These are phyloP conservation scores for Dromius quadrimaculatus DNA, from an alignment of 2,888 invertebrate species.

Conservation along the genomic window DNA sequence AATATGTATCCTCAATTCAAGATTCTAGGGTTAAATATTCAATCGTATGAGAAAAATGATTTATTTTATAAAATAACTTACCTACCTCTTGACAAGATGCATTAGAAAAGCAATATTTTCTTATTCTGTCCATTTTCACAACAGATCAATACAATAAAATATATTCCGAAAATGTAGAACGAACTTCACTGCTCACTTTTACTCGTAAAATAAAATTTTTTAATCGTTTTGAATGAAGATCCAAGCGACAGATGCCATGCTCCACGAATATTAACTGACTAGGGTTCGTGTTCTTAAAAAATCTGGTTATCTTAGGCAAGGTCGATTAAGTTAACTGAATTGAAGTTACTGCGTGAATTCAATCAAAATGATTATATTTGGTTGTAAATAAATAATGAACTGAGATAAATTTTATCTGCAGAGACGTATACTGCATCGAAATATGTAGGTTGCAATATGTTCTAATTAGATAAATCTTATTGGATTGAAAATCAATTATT, in stretches of 20 bases:
- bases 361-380: not conserved
- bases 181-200: slow-evolving; percentile 35
- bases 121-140: slow-evolving; percentile 41
- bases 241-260: slow-evolving; percentile 19
- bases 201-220: slow-evolving; percentile 14
- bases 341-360: not conserved
- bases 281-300: slow-evolving; percentile 8
- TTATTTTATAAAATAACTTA: slow-evolving; percentile 69
- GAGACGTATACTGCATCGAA: no score
- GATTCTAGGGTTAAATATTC: slow-evolving; percentile 2
- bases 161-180: slow-evolving; percentile 15
- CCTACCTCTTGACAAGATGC: slow-evolving; percentile 84
- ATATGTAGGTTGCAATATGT: no score
- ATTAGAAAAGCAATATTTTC: slow-evolving; percentile 69
- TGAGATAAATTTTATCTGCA: not conserved
- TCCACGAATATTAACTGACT: slow-evolving; percentile 29
- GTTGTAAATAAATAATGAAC: slow-evolving; percentile 1
- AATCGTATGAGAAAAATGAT: slow-evolving; percentile 40
- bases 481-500: no score
- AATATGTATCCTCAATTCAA: slow-evolving; percentile 5
- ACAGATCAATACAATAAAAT: slow-evolving; percentile 47
- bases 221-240: slow-evolving; percentile 1
- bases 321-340: slow-evolving; percentile 34
- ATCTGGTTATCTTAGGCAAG: slow-evolving; percentile 40
- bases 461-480: no score